phyloP scores from a whole-genome alignment of 2,797 vertebrate genomes.

The Xerus rutilus region DNA sequence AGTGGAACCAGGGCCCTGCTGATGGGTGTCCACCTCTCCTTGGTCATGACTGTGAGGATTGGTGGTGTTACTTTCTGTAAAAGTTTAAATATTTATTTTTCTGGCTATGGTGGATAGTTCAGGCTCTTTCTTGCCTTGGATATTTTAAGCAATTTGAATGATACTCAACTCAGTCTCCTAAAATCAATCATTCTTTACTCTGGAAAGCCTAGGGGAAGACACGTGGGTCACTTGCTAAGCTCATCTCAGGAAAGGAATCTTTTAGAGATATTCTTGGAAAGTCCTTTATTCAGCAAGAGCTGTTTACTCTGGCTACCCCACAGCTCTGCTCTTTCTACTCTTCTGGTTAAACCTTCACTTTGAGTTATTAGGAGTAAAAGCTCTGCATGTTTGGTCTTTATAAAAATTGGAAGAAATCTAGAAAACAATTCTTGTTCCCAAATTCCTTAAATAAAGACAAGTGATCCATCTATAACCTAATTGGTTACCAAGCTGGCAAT shows the following conservation, averaged over 20 bases:
- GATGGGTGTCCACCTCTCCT: neutral
- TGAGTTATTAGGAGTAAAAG: neutral
- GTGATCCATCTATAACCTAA: neutral
- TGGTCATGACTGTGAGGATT: neutral
- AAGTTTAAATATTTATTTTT: neutral
- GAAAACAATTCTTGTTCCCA: neutral
- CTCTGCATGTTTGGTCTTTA: neutral
- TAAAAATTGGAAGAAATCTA: neutral
- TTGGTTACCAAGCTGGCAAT: neutral
- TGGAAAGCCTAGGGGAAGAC: neutral
- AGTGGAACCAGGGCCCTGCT: neutral
- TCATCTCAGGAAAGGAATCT: neutral
- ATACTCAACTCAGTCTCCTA: neutral
- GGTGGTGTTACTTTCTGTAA: neutral
- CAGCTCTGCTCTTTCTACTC: neutral
- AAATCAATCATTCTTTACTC: neutral
- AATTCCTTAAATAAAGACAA: neutral
- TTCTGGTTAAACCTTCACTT: neutral
- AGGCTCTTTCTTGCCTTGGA: neutral
- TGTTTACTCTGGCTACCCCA: neutral
- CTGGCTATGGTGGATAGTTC: neutral
- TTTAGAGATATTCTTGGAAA: neutral
- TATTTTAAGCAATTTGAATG: neutral
- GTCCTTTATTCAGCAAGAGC: neutral
- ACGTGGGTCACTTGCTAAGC: neutral